These are phyloP conservation scores for Electrona antarctica DNA, from an alignment of 2,113 vertebrate species.

Conservation along the genomic window DNA sequence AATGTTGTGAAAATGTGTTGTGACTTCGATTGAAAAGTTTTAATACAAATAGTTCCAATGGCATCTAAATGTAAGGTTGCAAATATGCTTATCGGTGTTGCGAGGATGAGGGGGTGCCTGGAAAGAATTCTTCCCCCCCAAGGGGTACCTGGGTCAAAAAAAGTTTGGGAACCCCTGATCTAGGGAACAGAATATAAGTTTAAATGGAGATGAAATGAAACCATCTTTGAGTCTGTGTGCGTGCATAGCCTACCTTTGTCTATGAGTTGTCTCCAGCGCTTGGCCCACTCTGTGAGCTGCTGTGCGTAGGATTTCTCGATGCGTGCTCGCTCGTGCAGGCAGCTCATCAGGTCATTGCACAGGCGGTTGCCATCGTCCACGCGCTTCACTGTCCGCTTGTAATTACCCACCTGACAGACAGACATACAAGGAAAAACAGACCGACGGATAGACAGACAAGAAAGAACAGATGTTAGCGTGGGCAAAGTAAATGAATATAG, in stretches of 20 bases:
- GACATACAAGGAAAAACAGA: neutral
- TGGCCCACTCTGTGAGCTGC: slow-evolving; percentile 96
- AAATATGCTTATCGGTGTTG: too few species aligned
- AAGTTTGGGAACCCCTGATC: too few species aligned
- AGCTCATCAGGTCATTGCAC: slow-evolving; percentile 94
- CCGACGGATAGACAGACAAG: neutral
- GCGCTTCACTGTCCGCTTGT: slow-evolving; percentile 92
- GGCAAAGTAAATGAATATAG: neutral
- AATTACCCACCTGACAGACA: slow-evolving; percentile 88
- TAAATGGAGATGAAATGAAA: too few species aligned
- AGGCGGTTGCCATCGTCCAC: slow-evolving; percentile 95
- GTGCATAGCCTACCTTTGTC: slow-evolving; percentile 87
- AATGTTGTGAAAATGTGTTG: too few species aligned
- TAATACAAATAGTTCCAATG: too few species aligned
- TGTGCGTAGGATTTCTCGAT: slow-evolving; percentile 95
- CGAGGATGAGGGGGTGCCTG: too few species aligned
- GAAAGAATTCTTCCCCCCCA: too few species aligned
- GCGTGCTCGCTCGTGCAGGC: slow-evolving; percentile 91
- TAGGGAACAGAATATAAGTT: too few species aligned
- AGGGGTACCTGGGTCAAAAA: too few species aligned
- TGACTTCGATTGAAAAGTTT: too few species aligned
- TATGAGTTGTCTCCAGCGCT: slow-evolving; percentile 93
- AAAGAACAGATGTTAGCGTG: neutral
- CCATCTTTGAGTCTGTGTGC: too few species aligned
- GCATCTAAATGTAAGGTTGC: too few species aligned